Evolutionary conservation across 2,797 vertebrate species (phyloP).

Genomic region (Ceryle rudis): DNA sequence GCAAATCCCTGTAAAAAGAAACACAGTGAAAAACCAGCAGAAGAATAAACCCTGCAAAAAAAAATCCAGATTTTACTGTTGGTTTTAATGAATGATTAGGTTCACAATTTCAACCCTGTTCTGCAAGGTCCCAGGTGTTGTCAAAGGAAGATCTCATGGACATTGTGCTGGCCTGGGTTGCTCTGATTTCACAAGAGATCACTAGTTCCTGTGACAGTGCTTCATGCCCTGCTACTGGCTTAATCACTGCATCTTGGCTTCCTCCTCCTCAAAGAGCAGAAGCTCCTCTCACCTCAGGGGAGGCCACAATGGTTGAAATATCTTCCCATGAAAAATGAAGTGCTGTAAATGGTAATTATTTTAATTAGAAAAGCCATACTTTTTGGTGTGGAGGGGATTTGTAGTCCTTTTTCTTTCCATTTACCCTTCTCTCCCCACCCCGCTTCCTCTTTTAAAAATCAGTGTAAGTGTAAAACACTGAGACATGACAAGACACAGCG

Average conservation of each 20-base stretch:
- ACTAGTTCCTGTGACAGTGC: background rate
- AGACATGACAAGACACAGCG: background rate
- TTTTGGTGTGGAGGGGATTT: background rate
- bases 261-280: background rate
- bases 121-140: background rate
- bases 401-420: background rate
- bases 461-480: background rate
- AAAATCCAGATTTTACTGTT: background rate
- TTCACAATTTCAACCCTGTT: background rate
- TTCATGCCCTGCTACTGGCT: background rate
- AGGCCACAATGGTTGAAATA: background rate
- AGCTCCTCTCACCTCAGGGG: background rate
- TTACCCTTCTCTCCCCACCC: background rate
- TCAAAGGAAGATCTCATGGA: background rate
- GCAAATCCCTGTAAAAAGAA: conserved; percentile 86
- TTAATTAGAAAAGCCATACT: background rate
- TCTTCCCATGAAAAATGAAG: background rate
- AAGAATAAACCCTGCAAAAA: background rate
- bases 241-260: background rate
- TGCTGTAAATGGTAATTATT: background rate
- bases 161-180: background rate
- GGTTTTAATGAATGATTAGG: background rate
- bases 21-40: background rate
- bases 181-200: background rate
- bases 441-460: background rate